Evolutionary conservation across 1,140 invertebrate genomes (phyloP), one percentile per base, ranked within the genome.

Genomic region (Aporrectodea caliginosa): DNA sequence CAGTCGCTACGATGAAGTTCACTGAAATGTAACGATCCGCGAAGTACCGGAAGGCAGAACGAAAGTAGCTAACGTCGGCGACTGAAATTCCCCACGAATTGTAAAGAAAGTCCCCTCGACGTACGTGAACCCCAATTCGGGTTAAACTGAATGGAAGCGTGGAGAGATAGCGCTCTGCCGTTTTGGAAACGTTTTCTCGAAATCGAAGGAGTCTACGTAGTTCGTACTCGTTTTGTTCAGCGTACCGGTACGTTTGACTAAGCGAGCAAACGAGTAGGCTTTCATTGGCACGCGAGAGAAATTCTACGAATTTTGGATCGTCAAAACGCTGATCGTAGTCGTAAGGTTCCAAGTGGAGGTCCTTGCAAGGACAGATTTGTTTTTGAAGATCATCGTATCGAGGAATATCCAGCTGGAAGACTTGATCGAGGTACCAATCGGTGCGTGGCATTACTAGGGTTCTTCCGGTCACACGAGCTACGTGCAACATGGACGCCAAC

Each of bases 1-100:
- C 80, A 69, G 32, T 74, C 2, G 69, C 34, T 2, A 81, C 77
- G 73, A 81, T 43, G 34, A 81, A 81, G 22, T 72, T 34, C 29
- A 81, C 35, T 22, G 29, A 29, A 31, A 1, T 35, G 31, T 27
- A 73, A 22, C 35, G 70, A 2, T 27, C 6, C 6, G 14, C 31
- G 77, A 81, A 81, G 73, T 78, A 78, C 1, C 35, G 35, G 69
- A 78, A 73, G 31, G 80, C 76, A 0, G 30, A 16, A 2, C n/a
- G 32, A 32, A 78, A 78, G 69, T 81, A 81, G 22, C 29, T 58
- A 34, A 16, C 32, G 33, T 58, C 73, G 16, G 80, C 76, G 1
- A 70, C 68, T 29, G 77, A 69, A 30, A 80, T 69, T 1, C 80
- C 80, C 30, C 14, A 79, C 1, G 22, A 1, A 2, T 30, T 27